Evolutionary conservation across 35 echinoderm and acorn worm genomes (phyloP), one percentile per base, ranked within the genome.

Genomic region (Nesometra sesokonis): DNA sequence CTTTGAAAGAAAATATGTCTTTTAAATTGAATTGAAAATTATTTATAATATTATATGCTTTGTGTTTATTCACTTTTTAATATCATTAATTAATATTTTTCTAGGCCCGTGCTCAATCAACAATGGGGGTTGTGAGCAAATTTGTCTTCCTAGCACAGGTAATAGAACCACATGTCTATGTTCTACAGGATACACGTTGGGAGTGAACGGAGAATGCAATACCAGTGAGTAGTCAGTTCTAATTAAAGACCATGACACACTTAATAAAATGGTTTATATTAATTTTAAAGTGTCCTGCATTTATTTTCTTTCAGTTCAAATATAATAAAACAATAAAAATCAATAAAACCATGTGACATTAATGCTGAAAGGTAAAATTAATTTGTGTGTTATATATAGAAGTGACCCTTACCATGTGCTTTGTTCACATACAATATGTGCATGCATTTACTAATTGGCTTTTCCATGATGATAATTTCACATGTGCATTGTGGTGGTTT

Each of bases 51-150:
- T 43, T 32, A 43, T 4, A 43, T 43, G 38, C 5, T 43, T 15
- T 7, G 38, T 43, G 15, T 4, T 43, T 43, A 43, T 15, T 43
- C 15, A 43, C 38, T 43, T 43, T 43, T 43, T 43, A 43, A 7
- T 43, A 43, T 43, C 15, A 7, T 4, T 43, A 43, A 43, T 43
- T 13, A 43, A 76, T 77, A 86, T 76, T 77, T 77, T 11, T 27
- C 23, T 43, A 97, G 96, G 90, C 86, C 89, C 92, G 27, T 99
- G 96, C 32, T 78, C 79, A 47, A 46, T 30, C 1, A 81, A 91
- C 83, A 94, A 90, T 32, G 92, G 92, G 47, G 95, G 87, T 38
- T 97, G 95, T 82, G 34, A 88, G 11, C 95, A 97, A 37, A 43
- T 97, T 30, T 97, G 95, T 78, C 57, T 97, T 32, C 88, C 88